Conservation (phyloP, 2,113 vertebrate species). For the Oreotrochilus melanogaster region DNA sequence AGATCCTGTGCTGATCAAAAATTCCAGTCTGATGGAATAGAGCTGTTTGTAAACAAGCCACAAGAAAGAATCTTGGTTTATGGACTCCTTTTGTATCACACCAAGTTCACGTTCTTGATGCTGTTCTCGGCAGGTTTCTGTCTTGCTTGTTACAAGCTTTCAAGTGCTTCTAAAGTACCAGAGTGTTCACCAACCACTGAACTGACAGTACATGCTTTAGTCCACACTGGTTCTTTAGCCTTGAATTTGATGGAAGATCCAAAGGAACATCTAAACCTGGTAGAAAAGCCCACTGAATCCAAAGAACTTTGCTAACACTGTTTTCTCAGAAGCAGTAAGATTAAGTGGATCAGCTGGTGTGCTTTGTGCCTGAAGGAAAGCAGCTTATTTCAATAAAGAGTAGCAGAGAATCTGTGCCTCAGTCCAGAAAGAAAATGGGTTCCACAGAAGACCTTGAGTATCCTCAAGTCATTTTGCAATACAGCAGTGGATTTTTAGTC, state of each 20-base stretch:
- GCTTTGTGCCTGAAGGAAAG: background rate
- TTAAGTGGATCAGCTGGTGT: slow-evolving; percentile 35
- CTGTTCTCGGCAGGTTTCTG: background rate
- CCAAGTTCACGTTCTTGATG: background rate
- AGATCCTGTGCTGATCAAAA: accelerated
- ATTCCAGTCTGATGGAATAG: accelerated
- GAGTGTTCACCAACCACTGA: accelerated
- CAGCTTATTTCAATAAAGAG: slow-evolving; percentile 21
- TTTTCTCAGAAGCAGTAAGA: slow-evolving; percentile 17
- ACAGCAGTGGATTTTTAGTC: slow-evolving; percentile 86
- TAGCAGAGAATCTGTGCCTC: background rate
- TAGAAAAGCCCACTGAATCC: background rate
- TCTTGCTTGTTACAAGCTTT: background rate
- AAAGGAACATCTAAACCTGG: background rate
- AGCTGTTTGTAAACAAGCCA: background rate
- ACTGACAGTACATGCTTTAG: background rate
- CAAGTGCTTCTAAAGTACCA: background rate
- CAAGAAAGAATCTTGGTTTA: background rate
- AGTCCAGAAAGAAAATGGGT: slow-evolving; percentile 47
- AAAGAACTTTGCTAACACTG: background rate
- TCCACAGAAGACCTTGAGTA: slow-evolving; percentile 62
- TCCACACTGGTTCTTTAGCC: background rate
- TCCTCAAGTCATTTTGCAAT: slow-evolving; percentile 80
- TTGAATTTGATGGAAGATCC: background rate
- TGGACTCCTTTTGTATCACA: accelerated